Evolutionary conservation across 2,113 vertebrate genomes (phyloP).

Genomic region (Ciconia stormi): DNA sequence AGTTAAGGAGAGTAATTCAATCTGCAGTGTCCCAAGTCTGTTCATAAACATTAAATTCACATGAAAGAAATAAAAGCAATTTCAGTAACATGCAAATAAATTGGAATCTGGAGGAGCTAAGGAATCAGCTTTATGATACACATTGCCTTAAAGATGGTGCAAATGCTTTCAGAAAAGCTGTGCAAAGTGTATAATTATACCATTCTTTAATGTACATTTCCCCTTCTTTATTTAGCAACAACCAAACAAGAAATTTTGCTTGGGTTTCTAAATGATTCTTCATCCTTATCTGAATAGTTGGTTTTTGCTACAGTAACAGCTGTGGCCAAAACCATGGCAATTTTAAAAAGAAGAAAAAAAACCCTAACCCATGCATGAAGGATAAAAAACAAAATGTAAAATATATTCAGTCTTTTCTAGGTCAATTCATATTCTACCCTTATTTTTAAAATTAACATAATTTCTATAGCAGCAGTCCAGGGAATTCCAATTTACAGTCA

Average conservation of each 20-base stretch:
- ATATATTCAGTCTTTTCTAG: conserved; percentile 33
- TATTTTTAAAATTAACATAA: conserved; percentile 1
- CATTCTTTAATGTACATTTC: neutral
- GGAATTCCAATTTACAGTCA: neutral
- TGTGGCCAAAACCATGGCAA: neutral
- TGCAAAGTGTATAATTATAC: neutral
- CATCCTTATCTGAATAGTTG: neutral
- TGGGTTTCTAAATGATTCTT: neutral
- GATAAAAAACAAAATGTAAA: neutral
- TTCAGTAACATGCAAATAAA: neutral
- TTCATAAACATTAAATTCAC: neutral
- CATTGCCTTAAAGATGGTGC: neutral
- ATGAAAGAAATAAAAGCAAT: neutral
- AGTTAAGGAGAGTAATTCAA: neutral
- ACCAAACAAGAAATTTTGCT: neutral
- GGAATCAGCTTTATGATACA: neutral
- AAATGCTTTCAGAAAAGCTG: neutral
- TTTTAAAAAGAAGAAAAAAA: neutral
- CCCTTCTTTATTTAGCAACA: neutral
- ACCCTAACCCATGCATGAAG: neutral
- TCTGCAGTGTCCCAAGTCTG: neutral
- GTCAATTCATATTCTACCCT: neutral
- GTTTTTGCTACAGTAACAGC: neutral
- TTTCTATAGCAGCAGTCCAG: neutral
- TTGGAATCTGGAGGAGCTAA: neutral